Evolutionary conservation across 2,113 vertebrate genomes (phyloP), one percentile per base, ranked within the genome.

Genomic region (Nanorana parkeri): DNA sequence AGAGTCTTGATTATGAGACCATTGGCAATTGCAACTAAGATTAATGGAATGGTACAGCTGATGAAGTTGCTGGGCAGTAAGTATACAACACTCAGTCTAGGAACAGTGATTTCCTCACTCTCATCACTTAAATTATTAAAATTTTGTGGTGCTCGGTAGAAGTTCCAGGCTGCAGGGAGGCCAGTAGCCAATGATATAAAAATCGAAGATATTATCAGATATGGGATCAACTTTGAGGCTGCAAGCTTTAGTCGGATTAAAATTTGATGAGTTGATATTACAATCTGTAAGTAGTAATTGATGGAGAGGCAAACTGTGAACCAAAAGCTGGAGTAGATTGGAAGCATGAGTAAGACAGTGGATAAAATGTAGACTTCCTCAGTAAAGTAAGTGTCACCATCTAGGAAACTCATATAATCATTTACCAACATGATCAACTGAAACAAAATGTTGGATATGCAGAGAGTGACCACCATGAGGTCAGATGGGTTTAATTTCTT

Each of bases 221-320:
- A 32, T 19, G 68, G 58, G 6, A 80, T 67, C 63, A 80, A 83
- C 51, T 65, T 77, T 74, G 84, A 68, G 56, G 88, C 2, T 69
- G 82, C 83, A 15, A 64, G 69, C 19, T 84, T 85, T n/a, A 86
- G 2, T 23, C 5, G 13, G 20, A 87, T 58, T 29, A 87, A 63
- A 58, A 79, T 58, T 66, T 75, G 0, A 4, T 84, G 81, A 4
- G 86, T 88, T 55, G 86, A 86, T 24, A 23, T 84, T 24, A 65
- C 76, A 2, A 86, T 83, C 83, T 86, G 88, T 28, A 85, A 83
- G 21, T 87, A 89, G 73, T 87, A 87, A 67, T 88, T 73, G 47
- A 90, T 67, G 24, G 88, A 86, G 64, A 91, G 87, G 66, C 90
- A 88, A 23, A 85, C 68, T 23, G 76, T 1, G 0, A 89, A 20